phyloP scores from a whole-genome alignment of 37 sponge, comb jelly and placozoan species.

The Petrosia ficiformis region DNA sequence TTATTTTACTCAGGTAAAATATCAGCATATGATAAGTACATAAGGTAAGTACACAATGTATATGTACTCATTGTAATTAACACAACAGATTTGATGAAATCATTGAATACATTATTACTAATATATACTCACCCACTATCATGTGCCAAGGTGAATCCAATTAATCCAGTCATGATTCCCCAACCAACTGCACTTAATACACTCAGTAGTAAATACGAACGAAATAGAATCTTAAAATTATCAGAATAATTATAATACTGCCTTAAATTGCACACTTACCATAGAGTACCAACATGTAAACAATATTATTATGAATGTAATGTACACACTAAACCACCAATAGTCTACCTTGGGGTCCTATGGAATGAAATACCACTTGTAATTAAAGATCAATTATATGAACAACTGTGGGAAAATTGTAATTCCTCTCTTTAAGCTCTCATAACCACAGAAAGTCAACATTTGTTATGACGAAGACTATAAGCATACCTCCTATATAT shows the following conservation, averaged over 20 bases:
- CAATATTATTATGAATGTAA: neutral
- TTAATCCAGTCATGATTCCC: neutral
- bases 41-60: too few species aligned
- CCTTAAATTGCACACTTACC: slow-evolving; percentile 1
- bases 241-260: too few species aligned
- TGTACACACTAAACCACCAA: neutral
- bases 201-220: neutral
- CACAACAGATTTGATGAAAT: too few species aligned
- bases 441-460: too few species aligned
- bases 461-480: too few species aligned
- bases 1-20: too few species aligned
- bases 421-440: too few species aligned
- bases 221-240: neutral
- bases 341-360: slow-evolving; percentile 2
- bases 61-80: too few species aligned
- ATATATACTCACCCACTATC: neutral
- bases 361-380: too few species aligned
- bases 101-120: neutral
- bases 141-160: neutral
- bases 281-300: neutral
- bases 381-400: neutral
- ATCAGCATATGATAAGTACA: too few species aligned
- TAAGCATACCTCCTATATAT: too few species aligned
- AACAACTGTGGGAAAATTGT: too few species aligned
- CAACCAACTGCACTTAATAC: neutral